These are phyloP conservation scores for Periparus ater DNA, from an alignment of 2,797 vertebrate genomes.

Conservation along the genomic window DNA sequence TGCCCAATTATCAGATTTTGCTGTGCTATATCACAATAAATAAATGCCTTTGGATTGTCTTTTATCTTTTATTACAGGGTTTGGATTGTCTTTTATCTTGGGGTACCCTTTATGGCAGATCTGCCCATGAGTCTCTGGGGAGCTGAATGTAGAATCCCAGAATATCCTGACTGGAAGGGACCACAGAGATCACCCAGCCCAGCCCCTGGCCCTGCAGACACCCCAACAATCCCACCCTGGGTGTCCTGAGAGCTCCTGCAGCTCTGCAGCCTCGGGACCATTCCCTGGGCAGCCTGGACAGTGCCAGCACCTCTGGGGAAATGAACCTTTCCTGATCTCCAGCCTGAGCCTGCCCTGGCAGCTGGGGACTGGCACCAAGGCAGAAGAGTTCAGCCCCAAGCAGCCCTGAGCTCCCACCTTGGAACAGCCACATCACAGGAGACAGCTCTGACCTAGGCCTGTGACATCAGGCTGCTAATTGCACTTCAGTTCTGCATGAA, in stretches of 20 bases:
- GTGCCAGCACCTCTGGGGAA: background rate
- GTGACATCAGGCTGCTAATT: background rate
- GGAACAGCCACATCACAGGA: accelerated
- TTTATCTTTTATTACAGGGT: background rate
- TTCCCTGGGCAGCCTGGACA: background rate
- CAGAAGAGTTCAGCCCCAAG: background rate
- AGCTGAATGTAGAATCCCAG: background rate
- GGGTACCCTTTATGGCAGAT: background rate
- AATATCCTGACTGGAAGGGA: background rate
- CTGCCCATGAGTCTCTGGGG: background rate
- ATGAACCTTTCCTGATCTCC: accelerated
- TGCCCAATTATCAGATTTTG: background rate
- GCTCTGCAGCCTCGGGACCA: background rate
- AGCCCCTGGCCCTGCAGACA: background rate
- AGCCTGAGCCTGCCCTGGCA: accelerated
- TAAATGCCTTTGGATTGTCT: background rate
- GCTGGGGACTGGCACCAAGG: background rate
- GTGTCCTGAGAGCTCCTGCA: background rate
- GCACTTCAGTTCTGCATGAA: slow-evolving; percentile 1
- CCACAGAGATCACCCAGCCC: accelerated
- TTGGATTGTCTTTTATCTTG: background rate
- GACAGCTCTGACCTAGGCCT: background rate
- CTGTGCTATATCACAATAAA: background rate
- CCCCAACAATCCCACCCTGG: background rate
- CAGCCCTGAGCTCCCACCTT: background rate